These are phyloP conservation scores for Plutomurus gul DNA, from an alignment of 1,140 invertebrate species.

Conservation along the genomic window DNA sequence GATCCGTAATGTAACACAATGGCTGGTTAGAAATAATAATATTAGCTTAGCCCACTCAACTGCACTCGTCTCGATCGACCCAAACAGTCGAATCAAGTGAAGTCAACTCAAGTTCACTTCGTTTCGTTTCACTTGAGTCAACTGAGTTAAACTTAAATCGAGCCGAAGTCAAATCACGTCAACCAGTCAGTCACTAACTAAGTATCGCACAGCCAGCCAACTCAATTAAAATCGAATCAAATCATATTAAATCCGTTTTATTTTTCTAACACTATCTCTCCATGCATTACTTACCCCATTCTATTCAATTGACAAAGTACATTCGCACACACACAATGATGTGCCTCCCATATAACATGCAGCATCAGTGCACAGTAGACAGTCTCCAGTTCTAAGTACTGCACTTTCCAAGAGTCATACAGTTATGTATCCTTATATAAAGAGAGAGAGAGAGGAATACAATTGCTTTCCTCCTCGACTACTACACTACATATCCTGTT, in stretches of 20 bases:
- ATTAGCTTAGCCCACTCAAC: conserved; percentile 31
- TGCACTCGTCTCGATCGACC: neutral
- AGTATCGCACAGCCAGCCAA: too few relatives aligned
- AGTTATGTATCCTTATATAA: too few relatives aligned
- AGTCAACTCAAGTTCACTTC: neutral
- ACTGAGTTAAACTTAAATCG: conserved; percentile 5
- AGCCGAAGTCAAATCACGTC: neutral
- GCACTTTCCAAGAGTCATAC: too few relatives aligned
- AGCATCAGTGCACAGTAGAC: neutral
- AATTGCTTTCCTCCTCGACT: too few relatives aligned
- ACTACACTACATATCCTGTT: too few relatives aligned
- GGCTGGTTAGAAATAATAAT: conserved; percentile 15
- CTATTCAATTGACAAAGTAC: neutral
- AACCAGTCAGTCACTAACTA: neutral
- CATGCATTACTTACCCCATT: conserved; percentile 6
- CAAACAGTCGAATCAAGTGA: conserved; percentile 3
- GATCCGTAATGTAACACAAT: too few relatives aligned
- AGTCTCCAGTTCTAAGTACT: too few relatives aligned
- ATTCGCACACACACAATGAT: neutral
- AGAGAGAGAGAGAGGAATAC: too few relatives aligned
- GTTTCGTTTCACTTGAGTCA: neutral
- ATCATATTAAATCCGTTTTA: conserved; percentile 41
- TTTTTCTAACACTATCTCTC: conserved; percentile 23
- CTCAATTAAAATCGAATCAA: conserved; percentile 39
- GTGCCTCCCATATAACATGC: neutral